Evolutionary conservation across 2,797 vertebrate species (phyloP).

Genomic region (Rhinatrema bivittatum): DNA sequence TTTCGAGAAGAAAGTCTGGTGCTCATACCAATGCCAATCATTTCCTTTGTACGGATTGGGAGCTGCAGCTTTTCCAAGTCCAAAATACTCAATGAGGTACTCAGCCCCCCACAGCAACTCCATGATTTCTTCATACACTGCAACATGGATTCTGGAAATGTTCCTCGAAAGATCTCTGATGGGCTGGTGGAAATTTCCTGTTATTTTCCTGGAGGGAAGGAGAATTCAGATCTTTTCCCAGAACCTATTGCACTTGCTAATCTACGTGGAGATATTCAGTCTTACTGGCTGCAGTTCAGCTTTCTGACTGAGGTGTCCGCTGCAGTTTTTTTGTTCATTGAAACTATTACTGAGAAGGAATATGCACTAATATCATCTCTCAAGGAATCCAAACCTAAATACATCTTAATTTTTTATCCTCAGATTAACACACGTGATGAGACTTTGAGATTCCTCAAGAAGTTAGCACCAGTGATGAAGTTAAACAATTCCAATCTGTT

Average conservation of each 20-base stretch:
- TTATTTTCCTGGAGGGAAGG: conserved; percentile 58
- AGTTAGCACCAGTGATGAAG: conserved; percentile 16
- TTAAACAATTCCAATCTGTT: conserved; percentile 29
- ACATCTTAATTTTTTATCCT: conserved; percentile 38
- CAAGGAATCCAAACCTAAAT: conserved; percentile 18
- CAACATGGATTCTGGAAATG: conserved; percentile 54
- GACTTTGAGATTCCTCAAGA: conserved; percentile 24
- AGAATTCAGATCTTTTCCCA: conserved; percentile 45
- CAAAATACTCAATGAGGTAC: conserved; percentile 56
- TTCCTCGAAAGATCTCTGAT: conserved; percentile 36
- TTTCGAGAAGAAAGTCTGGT: conserved; percentile 53
- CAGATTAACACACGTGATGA: conserved; percentile 16
- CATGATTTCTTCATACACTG: conserved; percentile 64
- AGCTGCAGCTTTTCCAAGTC: conserved; percentile 63
- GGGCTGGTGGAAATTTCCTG: conserved; percentile 70
- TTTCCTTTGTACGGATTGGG: conserved; percentile 44
- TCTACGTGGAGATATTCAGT: conserved; percentile 60
- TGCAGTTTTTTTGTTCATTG: conserved; percentile 69
- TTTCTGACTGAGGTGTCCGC: conserved; percentile 61
- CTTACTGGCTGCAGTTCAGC: conserved; percentile 48
- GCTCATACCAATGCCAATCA: conserved; percentile 33
- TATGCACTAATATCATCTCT: conserved; percentile 25
- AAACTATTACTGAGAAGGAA: conserved; percentile 52
- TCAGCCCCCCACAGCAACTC: conserved; percentile 44
- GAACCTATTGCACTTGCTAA: conserved; percentile 63